These are phyloP conservation scores for Drosophila fuyamai DNA, from an alignment of 1,140 invertebrate species.

Conservation along the genomic window DNA sequence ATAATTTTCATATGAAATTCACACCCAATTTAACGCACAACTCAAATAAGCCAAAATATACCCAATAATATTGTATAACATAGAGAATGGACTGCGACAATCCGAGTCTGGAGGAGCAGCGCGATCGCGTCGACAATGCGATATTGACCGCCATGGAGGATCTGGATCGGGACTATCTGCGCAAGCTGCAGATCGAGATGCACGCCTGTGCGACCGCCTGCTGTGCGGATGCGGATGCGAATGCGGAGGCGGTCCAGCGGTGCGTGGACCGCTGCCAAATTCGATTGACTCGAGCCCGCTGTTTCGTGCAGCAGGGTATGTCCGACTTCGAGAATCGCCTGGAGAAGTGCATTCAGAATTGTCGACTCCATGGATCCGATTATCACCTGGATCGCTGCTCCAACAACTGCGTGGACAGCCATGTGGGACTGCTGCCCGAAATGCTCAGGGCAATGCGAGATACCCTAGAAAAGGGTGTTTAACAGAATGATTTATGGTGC, in stretches of 20 bases:
- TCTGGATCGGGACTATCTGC: slow-evolving; percentile 90
- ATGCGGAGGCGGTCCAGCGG: slow-evolving; percentile 90
- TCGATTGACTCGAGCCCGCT: slow-evolving; percentile 90
- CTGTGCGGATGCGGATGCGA: slow-evolving; percentile 90
- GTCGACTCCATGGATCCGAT: slow-evolving; percentile 9
- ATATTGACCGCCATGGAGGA: slow-evolving; percentile 91
- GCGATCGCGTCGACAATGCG: slow-evolving; percentile 91
- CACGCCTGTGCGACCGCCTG: slow-evolving; percentile 94
- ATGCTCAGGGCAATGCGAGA: slow-evolving; percentile 90
- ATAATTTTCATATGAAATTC: neutral
- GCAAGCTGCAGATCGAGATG: slow-evolving; percentile 95
- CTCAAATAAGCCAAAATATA: neutral
- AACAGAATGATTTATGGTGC: neutral
- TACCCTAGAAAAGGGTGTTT: slow-evolving; percentile 84
- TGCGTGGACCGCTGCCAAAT: slow-evolving; percentile 92
- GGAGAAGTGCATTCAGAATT: slow-evolving; percentile 91
- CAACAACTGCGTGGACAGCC: slow-evolving; percentile 92
- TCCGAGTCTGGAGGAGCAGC: slow-evolving; percentile 90
- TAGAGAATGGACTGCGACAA: slow-evolving; percentile 30
- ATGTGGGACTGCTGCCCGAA: slow-evolving; percentile 90
- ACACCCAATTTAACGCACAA: no score
- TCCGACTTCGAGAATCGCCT: slow-evolving; percentile 90
- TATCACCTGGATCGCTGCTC: slow-evolving; percentile 90
- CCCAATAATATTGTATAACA: neutral
- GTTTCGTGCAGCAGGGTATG: slow-evolving; percentile 89